Base-by-base conservation (phyloP, 1,140 invertebrate species). In the Sycophaga agraensis region DNA sequence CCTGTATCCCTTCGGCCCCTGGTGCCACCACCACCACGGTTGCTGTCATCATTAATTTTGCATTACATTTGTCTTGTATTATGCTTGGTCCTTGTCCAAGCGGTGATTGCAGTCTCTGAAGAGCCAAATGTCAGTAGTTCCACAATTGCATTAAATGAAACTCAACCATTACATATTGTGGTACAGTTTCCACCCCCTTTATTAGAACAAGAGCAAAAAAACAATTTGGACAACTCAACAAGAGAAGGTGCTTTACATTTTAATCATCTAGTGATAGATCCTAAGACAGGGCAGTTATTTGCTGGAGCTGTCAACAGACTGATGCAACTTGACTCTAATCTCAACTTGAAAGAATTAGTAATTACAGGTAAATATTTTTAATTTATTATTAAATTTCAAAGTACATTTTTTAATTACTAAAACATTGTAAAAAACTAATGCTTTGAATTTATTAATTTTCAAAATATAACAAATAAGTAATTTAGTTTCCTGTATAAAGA, bases 251-350 rank as follows among this genome's bases (percentile, higher is more conserved):
- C 73, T 53, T 68, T 83, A 14, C 75, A 71, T 28, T 84, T 85
- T 54, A 82, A 81, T 66, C 88, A 91, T 70, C 76, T 91, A 39
- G 82, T 85, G 3, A 78, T 88, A 56, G 87, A 91, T 72, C 77
- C 79, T 16, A 72, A 72, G 26, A 85, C 83, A 1, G 84, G 85
- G 26, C 81, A 81, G 22, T 84, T 92, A 28, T 92, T 90, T 71
- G 88, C 91, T 35, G 93, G 91, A 14, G 93, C 91, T 14, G 85
- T 91, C 50, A 96, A 97, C 74, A 87, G 88, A 70, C 83, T 97
- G 12, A 84, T 93, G 63, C 91, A 95, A 75, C 83, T 96, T 46
- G 88, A 89, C 71, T 79, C 86, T 8, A 87, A 90, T 72, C 82
- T 96, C 26, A 82, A 83, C 56, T 77, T 92, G 17, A 84, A 91